phyloP scores from a whole-genome alignment of 2,797 vertebrate genomes.

The Poliocrania exsul region DNA sequence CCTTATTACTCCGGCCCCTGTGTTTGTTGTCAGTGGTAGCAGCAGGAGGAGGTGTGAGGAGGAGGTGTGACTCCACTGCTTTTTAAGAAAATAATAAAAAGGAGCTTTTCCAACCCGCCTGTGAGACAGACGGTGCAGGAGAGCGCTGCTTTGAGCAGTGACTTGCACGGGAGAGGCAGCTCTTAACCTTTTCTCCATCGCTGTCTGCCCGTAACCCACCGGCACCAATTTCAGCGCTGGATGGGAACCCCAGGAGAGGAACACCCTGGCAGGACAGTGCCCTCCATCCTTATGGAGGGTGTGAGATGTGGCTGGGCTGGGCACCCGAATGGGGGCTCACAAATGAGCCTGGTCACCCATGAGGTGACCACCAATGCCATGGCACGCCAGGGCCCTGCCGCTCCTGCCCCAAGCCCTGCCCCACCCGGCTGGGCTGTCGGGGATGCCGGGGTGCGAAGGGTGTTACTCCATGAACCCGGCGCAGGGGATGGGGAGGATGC shows the following conservation, averaged over 20 bases:
- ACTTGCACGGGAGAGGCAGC: not conserved
- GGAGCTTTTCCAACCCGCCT: not conserved
- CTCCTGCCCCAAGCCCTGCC: accelerated
- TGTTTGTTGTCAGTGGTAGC: not conserved
- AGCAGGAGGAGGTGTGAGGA: conserved; percentile 44
- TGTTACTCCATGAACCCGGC: accelerated
- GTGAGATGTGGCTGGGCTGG: not conserved
- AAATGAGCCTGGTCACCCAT: accelerated
- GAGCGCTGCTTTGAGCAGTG: not conserved
- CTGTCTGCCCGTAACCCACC: not conserved
- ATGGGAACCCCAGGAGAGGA: not conserved
- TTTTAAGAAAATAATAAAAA: conserved; percentile 19
- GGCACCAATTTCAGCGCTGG: not conserved
- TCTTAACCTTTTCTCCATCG: not conserved
- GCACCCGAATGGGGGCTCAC: accelerated
- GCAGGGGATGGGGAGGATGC: accelerated
- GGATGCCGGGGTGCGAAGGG: not conserved
- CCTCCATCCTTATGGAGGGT: accelerated
- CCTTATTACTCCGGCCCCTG: not conserved
- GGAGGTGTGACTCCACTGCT: conserved; percentile 2
- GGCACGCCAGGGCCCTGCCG: not conserved
- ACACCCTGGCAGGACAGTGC: not conserved
- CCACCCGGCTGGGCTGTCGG: accelerated
- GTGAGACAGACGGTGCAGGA: not conserved
- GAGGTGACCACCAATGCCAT: accelerated